Base-by-base conservation (phyloP, 1,140 invertebrate genomes). In the Helicoverpa armigera region DNA sequence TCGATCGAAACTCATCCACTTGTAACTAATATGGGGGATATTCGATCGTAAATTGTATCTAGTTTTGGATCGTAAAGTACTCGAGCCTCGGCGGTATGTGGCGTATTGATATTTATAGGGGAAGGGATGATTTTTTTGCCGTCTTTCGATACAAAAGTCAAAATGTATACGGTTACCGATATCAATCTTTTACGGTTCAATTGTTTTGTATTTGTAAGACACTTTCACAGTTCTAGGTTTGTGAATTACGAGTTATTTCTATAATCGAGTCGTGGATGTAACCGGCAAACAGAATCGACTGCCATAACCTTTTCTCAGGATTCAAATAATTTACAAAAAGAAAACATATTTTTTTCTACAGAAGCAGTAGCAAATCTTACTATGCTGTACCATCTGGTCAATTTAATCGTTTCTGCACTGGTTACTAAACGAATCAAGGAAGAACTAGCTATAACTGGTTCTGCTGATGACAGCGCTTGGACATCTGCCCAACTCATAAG, bases 11-110 rank as follows among this genome's bases (percentile, higher is more conserved):
- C 9, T 65, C 75, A 67, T 67, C 75, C 75, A 77, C 75, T 77
- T 77, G 75, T 77, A 54, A 77, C 75, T 77, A 77, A 77, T 77
- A 67, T 54, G 61, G 61, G 75, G 50, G 75, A 43, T 67, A 77
- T 77, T 67, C 48, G 61, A 53, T 77, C 75, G 75, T 77, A 77
- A 77, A 77, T 77, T 67, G 61, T 77, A 23, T 77, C 75, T 77
- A 77, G 75, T 77, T 77, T 77, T 67, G 18, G 75, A 65, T 77
- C 75, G 75, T 77, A 77, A 77, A 77, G 23, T 12, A 77, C 61
- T 77, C 75, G 75, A 50, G 75, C 75, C 75, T 54, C 23, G 54
- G 14, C 53, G 16, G 31, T 58, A 53, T 53, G 69, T 73, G 29
- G 14, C 61, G 50, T 53, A 67, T 63, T 54, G 61, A 77, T 67